Base-by-base conservation (phyloP, 1,140 invertebrate genomes). In the Psix sp. region DNA sequence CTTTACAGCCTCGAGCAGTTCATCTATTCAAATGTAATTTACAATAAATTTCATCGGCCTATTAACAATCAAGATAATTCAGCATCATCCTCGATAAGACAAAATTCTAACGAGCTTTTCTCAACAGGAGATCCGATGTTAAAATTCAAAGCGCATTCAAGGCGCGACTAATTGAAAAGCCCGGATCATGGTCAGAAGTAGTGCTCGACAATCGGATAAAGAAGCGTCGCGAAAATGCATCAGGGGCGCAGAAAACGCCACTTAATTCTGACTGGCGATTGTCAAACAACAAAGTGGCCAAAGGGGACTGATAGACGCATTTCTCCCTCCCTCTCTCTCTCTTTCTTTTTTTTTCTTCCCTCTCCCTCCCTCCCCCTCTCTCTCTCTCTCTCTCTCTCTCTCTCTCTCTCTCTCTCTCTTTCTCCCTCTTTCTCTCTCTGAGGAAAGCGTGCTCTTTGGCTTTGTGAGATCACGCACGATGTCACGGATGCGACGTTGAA, bases 271-370 rank as follows among this genome's bases (percentile, higher is more conserved):
- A 56, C 45, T 43, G 56, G 40, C 54, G 48, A 70, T 70, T 60
- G 45, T 43, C 46, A 57, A 73, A 66, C 70, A 66, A 59, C 48
- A 66, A 60, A 74, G 54, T 74, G 62, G 71, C 57, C 62, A 67
- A 52, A 63, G 39, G 60, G 62, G 54, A 36, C 31, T 33, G 57
- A 48, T 33, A 31, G 43, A 40, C 38, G 5, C n/a, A n/a, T n/a
- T n/a, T n/a, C n/a, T n/a, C n/a, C n/a, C n/a, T n/a, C n/a, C n/a
- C n/a, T n/a, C n/a, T n/a, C n/a, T n/a, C n/a, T n/a, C n/a, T n/a
- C n/a, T n/a, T n/a, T n/a, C n/a, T n/a, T n/a, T n/a, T n/a, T n/a
- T n/a, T n/a, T n/a, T n/a, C n/a, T n/a, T n/a, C n/a, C n/a, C n/a
- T n/a, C n/a, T n/a, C n/a, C n/a, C n/a, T n/a, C n/a, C n/a, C n/a